Conservation (phyloP, 1,140 invertebrate species). For the Medauroidea extradentata region DNA sequence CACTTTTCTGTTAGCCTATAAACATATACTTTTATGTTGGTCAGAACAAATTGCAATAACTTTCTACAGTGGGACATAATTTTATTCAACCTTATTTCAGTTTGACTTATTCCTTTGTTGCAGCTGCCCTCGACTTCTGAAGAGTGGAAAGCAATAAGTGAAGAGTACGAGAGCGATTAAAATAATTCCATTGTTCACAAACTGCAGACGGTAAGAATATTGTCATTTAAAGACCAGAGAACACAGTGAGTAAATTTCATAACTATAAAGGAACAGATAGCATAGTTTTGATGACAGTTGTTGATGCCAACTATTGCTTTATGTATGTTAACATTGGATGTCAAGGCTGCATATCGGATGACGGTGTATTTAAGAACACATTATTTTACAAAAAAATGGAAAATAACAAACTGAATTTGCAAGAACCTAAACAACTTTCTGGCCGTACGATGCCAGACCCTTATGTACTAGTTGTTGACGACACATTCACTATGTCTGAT, state of each 20-base stretch:
- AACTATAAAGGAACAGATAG: constrained; percentile 39
- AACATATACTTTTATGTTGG: no score
- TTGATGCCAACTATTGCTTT: constrained; percentile 41
- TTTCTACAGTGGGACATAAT: no score
- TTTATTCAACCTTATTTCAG: no score
- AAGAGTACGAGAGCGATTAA: constrained; percentile 25
- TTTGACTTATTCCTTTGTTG: no score
- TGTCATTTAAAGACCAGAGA: constrained; percentile 26
- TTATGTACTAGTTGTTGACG: constrained; percentile 46
- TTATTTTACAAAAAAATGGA: constrained; percentile 2
- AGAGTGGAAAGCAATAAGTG: constrained; percentile 30
- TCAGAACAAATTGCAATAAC: no score
- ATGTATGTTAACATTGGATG: constrained; percentile 35
- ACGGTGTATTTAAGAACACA: constrained; percentile 26
- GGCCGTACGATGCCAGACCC: constrained; percentile 22
- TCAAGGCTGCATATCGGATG: constrained; percentile 34
- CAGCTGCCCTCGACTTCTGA: constrained; percentile 10
- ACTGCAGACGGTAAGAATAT: constrained; percentile 44
- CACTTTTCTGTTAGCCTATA: no score
- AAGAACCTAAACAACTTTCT: constrained; percentile 26
- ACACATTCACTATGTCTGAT: constrained; percentile 44
- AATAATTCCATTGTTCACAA: constrained; percentile 37
- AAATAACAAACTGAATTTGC: constrained; percentile 27
- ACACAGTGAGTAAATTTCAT: constrained; percentile 31
- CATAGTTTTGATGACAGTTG: constrained; percentile 36